Base-by-base conservation (phyloP, 2,888 invertebrate genomes). In the Diachrysia chrysitis region DNA sequence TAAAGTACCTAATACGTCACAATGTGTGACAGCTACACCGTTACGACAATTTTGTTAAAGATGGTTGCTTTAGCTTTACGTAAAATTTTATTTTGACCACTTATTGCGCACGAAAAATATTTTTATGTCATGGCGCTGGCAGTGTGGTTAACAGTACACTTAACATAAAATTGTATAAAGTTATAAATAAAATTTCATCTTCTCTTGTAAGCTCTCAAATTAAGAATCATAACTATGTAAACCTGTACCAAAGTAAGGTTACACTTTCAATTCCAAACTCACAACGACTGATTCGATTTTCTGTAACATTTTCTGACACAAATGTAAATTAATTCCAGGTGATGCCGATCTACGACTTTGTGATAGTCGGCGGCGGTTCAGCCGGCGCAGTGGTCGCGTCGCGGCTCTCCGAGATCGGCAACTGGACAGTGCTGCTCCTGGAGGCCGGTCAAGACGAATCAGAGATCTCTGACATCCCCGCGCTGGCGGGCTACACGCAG, bases 391-490 rank as follows among this genome's bases (percentile, higher is more conserved):
- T 98, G 60, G 96, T 98, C 58, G 98, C 98, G 61, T 98, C 97
- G 76, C 96, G 98, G 23, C 95, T 98, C 71, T 98, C 98, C 6
- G 98, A 98, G 91, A 95, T 97, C 61, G 95, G 96, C 78, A 97
- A 98, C 88, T 98, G 98, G 98, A 97, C 97, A 7, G 97, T 98
- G 10, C 93, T 98, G 71, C 95, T 98, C 7, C 89, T 98, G 66
- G 98, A 98, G 90, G 98, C 98, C 0, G 98, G 98, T 46, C 97
- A 97, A 53, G 98, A 98, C 92, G 98, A 98, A 92, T 98, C 97
- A 75, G 98, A 98, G 92, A 97, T 98, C 71, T 97, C 98, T 5
- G 98, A 98, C 91, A 97, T 98, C 64, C 98, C 98, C 1, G 97
- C 98, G 0, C 91, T 98, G 71, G 97, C 98, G 23, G 98, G 97